These are phyloP conservation scores for Conger conger DNA, from an alignment of 2,113 vertebrate genomes.

Conservation along the genomic window DNA sequence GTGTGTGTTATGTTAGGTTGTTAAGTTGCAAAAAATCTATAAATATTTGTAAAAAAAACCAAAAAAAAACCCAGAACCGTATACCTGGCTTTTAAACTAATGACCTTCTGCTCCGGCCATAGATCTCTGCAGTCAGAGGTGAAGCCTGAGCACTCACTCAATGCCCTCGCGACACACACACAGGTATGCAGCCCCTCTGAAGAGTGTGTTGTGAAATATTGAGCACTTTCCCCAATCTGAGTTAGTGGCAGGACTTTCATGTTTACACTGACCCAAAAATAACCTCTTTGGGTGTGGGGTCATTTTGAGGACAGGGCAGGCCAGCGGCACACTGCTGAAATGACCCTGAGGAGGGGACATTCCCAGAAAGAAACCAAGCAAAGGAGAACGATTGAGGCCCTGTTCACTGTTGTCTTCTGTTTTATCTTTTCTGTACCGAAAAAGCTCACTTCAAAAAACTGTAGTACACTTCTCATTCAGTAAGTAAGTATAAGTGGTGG, in stretches of 20 bases:
- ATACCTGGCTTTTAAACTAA: neutral
- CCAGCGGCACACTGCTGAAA: neutral
- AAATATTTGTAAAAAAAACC: too few species aligned
- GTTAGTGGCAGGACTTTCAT: neutral
- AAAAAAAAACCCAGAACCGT: too few species aligned
- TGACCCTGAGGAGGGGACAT: neutral
- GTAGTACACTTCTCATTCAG: neutral
- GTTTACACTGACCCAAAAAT: neutral
- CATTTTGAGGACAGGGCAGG: neutral
- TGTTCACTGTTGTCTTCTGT: neutral
- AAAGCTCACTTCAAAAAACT: neutral
- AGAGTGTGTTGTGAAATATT: neutral
- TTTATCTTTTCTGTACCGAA: neutral
- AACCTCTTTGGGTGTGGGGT: conserved; percentile 1
- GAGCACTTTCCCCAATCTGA: neutral
- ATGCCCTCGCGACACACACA: neutral
- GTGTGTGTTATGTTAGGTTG: too few species aligned
- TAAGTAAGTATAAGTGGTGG: neutral
- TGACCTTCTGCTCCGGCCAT: neutral
- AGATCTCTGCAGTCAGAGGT: neutral
- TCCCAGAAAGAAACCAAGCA: neutral
- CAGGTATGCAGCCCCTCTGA: neutral
- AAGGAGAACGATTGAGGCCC: neutral
- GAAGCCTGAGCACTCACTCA: neutral
- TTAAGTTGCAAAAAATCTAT: too few species aligned